phyloP scores from a whole-genome alignment of 2,113 vertebrate genomes.

The Pseudopipra pipra region DNA sequence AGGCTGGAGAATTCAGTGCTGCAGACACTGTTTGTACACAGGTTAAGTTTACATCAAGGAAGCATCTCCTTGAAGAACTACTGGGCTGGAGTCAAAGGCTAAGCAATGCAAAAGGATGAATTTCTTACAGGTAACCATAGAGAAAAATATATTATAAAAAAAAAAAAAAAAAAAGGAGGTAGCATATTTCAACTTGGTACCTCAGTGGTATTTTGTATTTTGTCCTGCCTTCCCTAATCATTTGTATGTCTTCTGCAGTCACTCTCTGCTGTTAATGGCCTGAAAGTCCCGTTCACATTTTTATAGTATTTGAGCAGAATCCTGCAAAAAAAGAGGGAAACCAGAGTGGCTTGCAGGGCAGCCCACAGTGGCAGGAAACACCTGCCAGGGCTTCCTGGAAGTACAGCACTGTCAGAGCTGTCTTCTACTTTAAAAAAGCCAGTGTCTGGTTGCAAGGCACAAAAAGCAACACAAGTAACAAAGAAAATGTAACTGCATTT shows the following conservation, averaged over 20 bases:
- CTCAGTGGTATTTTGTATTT: not conserved
- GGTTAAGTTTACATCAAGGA: not conserved
- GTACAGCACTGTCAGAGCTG: not conserved
- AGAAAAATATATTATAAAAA: not conserved
- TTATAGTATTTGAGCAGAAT: not conserved
- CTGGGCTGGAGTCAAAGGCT: not conserved
- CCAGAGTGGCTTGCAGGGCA: not conserved
- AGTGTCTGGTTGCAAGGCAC: not conserved
- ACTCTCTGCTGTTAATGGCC: not conserved
- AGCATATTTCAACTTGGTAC: not conserved
- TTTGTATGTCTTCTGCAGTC: not conserved
- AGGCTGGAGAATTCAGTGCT: not conserved
- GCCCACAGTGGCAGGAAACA: not conserved
- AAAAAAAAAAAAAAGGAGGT: not conserved
- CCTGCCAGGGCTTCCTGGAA: not conserved
- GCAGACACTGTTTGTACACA: not conserved
- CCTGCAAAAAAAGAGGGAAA: not conserved
- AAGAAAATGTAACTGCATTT: not conserved
- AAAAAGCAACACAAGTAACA: not conserved
- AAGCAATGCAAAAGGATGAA: not conserved
- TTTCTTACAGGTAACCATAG: not conserved
- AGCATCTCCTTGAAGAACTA: not conserved
- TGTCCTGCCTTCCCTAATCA: not conserved
- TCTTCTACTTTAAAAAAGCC: not conserved
- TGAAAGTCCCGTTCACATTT: not conserved